Evolutionary conservation across 2,888 invertebrate genomes (phyloP), one percentile per base, ranked within the genome.

Genomic region (Hirtodrosophila trivittata): DNA sequence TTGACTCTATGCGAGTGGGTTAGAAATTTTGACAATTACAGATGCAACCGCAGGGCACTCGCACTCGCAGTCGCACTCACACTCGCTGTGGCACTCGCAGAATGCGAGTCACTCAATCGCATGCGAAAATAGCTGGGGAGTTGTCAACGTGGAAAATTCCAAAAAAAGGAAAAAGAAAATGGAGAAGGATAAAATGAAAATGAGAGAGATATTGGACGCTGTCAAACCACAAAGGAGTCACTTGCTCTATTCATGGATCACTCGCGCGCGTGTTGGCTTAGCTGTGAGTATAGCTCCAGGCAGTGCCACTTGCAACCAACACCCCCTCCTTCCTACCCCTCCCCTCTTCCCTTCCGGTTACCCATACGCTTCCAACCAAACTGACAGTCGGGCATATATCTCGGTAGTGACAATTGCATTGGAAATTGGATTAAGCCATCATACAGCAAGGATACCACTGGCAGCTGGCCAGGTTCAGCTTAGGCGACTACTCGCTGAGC

Each of bases 401-500:
- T 75, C 58, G 54, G 75, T 49, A 38, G 58, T 63, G 83, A 86
- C 86, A 86, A 86, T 80, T 83, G 84, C 84, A 86, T 69, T 54
- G 77, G 57, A 80, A 80, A 86, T 80, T 78, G 86, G 86, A 86
- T 80, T 65, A 83, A 80, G 66, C 63, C 69, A 74, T 70, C 80
- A 63, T 59, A 64, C 55, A 41, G 56, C 39, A 46, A 50, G 60
- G 51, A 69, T 64, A 63, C 66, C 64, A 84, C 46, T 60, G 84
- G 59, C 81, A 80, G 68, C 49, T 73, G 25, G 10, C 26, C 33
- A 21, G 33, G 5, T 18, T 12, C 45, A 38, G 55, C 38, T 47
- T 51, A 26, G 3, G 21, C 21, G 43, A 39, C 39, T 46, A n/a
- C 14, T 14, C 33, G 26, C 18, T 63, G 62, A 60, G 45, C 69